A percentile compares a stretch with the other conserved stretches of the same genome.
Conservation (phyloP, 2,113 vertebrate species). For the Cynoglossus semilaevis region DNA sequence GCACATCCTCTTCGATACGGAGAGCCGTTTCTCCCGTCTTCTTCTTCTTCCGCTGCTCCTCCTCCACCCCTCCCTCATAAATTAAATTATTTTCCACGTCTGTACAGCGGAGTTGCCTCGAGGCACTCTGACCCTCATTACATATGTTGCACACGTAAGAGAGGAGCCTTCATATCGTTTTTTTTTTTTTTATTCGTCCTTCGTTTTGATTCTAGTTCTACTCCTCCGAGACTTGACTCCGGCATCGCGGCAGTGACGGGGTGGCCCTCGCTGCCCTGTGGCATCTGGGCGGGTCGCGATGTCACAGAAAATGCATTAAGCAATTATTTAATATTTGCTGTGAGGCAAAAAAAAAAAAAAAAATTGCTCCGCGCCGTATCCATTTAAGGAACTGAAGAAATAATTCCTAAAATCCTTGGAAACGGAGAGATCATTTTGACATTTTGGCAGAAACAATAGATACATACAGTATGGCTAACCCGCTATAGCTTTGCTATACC, state of each 20-base stretch:
- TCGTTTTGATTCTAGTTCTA: conserved; percentile 30
- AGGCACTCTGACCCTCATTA: conserved; percentile 66
- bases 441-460: too few relatives aligned
- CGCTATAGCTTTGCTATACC: too few relatives aligned
- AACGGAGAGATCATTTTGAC: too few relatives aligned
- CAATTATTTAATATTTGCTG: not conserved
- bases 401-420: too few relatives aligned
- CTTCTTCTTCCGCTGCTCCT: conserved; percentile 26
- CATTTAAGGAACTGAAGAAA: too few relatives aligned
- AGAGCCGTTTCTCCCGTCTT: conserved; percentile 55
- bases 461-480: too few relatives aligned
- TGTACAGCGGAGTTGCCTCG: conserved; percentile 52
- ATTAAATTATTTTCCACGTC: conserved; percentile 63
- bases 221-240: conserved; percentile 1
- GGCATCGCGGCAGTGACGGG: conserved; percentile 30
- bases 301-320: not conserved
- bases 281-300: conserved; percentile 44
- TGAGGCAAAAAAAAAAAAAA: too few relatives aligned
- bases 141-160: conserved; percentile 44
- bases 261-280: conserved; percentile 19
- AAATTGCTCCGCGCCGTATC: too few relatives aligned
- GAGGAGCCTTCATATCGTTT: conserved; percentile 43
- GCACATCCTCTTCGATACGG: conserved; percentile 64
- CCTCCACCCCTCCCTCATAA: conserved; percentile 51
- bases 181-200: conserved; percentile 55